Evolutionary conservation across 2,113 vertebrate species (phyloP).

Genomic region (Nematolebias whitei): DNA sequence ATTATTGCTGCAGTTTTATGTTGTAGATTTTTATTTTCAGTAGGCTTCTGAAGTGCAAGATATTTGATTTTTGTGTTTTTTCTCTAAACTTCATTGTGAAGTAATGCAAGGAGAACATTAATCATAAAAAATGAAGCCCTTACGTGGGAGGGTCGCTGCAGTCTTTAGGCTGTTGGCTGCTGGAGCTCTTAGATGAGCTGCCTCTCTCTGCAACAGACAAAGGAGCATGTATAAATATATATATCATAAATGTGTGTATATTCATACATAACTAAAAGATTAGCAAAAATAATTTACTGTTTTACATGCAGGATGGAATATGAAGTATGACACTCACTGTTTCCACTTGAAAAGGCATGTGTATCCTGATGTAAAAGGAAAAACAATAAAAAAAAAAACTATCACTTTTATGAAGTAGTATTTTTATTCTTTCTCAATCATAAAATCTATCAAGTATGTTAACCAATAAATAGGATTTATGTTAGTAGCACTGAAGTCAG

Average conservation of each 20-base stretch:
- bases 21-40: neutral
- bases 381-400: neutral
- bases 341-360: constrained; percentile 87
- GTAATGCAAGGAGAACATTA: neutral
- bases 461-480: too few relatives aligned
- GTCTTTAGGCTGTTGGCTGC: constrained; percentile 90
- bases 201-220: constrained; percentile 85
- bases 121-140: constrained; percentile 21
- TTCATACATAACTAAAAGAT: neutral
- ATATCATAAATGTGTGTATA: neutral
- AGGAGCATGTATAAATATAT: neutral
- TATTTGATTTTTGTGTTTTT: neutral
- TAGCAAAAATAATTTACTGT: neutral
- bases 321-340: constrained; percentile 86
- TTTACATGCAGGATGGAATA: neutral
- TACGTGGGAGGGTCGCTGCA: constrained; percentile 81
- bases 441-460: neutral
- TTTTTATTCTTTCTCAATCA: neutral
- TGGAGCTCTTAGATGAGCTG: constrained; percentile 89
- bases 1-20: too few relatives aligned
- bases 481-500: neutral
- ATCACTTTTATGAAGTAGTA: neutral
- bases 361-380: constrained; percentile 80
- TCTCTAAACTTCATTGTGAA: neutral
- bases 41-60: neutral